Conservation (phyloP, 2,888 invertebrate species). For the Suillia variegata region DNA sequence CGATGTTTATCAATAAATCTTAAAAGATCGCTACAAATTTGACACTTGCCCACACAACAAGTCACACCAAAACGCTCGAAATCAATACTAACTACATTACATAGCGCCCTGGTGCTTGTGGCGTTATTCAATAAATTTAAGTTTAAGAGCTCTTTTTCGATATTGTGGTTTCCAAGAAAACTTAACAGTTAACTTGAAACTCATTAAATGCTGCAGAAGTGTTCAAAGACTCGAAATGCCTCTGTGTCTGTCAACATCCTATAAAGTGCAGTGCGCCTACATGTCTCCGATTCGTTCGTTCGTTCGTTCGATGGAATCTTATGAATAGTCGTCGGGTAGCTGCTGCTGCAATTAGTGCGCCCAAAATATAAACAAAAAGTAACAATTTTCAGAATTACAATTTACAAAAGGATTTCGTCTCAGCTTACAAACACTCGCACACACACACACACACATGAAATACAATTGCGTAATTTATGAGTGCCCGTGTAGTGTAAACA, state of each 20-base stretch:
- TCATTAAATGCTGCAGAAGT: neutral
- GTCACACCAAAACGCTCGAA: no score
- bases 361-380: slow-evolving; percentile 40
- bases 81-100: no score
- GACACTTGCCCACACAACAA: no score
- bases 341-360: slow-evolving; percentile 42
- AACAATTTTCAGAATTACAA: slow-evolving; percentile 41
- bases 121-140: neutral
- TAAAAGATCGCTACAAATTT: no score
- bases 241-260: slow-evolving; percentile 17
- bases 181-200: neutral
- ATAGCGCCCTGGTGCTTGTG: neutral
- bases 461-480: slow-evolving; percentile 47
- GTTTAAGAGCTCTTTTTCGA: no score
- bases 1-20: no score
- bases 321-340: slow-evolving; percentile 8
- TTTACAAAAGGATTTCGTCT: slow-evolving; percentile 43
- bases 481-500: slow-evolving; percentile 38
- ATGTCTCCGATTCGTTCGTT: no score
- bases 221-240: slow-evolving; percentile 6
- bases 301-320: no score
- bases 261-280: slow-evolving; percentile 14
- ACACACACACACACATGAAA: no score
- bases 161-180: neutral
- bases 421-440: slow-evolving; percentile 35